Evolutionary conservation across 2,113 vertebrate species (phyloP), one percentile per base, ranked within the genome.

Genomic region (Halcyon malimbica): DNA sequence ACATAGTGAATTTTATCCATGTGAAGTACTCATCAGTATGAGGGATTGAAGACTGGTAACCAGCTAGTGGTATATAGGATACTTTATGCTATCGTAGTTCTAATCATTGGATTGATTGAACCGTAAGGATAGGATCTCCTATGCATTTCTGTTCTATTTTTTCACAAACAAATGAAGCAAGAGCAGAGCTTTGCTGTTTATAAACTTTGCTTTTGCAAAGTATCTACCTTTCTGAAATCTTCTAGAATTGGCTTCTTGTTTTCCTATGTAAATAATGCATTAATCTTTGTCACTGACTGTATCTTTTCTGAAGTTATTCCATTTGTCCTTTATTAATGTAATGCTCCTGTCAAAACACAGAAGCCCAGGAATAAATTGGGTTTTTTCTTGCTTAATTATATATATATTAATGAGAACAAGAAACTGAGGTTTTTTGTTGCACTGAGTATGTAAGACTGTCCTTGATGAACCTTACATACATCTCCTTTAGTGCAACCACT

Each of bases 311-410:
- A 74, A 80, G 16, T 86, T 67, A 59, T 39, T 68, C 16, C 44
- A 21, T 6, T 83, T 83, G 21, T 67, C 26, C 37, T 37, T 53
- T 70, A 26, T 80, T 79, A 73, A 48, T 37, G 18, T 48, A 51
- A 51, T 54, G 35, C 8, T 56, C 21, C 7, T 51, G 31, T 64
- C 26, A 79, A 86, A 93, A 64, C 24, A 31, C 3, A 33, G 63
- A 73, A 73, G 17, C 18, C 35, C 16, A 20, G 19, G 20, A 60
- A 5, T 9, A 42, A 16, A 13, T 33, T 51, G 1, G 1, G 0
- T 75, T 65, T 46, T 75, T 67, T 16, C 59, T 42, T 92, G 26
- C 18, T 88, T 53, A 16, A n/a, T 74, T 87, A 16, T 60, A 62
- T 84, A 18, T 64, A 62, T 6, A 11, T 39, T 54, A 87, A n/a